Base-by-base conservation (phyloP, 2,888 invertebrate genomes). In the Orchestes rusci region DNA sequence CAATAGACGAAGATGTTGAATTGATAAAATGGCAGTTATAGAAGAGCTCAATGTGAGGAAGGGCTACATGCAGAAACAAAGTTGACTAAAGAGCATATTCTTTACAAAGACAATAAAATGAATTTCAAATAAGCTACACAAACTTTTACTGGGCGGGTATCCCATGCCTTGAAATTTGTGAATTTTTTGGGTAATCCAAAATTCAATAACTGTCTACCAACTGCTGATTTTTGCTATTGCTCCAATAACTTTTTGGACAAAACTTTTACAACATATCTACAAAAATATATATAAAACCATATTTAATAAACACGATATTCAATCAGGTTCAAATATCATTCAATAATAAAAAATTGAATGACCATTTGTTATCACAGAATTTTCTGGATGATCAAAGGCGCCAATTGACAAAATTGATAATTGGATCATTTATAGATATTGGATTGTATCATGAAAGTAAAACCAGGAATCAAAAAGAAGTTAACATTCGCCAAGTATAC, bases 51-150 rank as follows among this genome's bases (percentile, higher is more conserved):
- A 19, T 2, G 15, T 1, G 15, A 30, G 5, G 39, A 39, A 17
- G 47, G 47, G 4, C 20, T 48, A 15, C 32, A 20, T 33, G 16
- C 32, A 2, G 41, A 27, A 5, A 43, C 28, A 8, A 48, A 44
- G 40, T 35, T 48, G 36, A 36, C 31, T 12, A 43, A 37, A 39
- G 32, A 39, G 19, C 50, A 47, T 23, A 39, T 47, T 12, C 8
- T 47, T 33, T 50, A 27, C 37, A n/a, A 3, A n/a, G 19, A 47
- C 10, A 47, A 47, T 38, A n/a, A 30, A 32, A 48, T 41, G 45
- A 50, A 44, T 27, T 43, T 50, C 10, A 34, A 40, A 31, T 37
- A 47, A 33, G 50, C 50, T 13, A 19, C 39, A 5, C 47, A 50
- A n/a, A n/a, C n/a, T n/a, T n/a, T n/a, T n/a, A n/a, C n/a, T n/a